Conservation (phyloP, 1,140 invertebrate species). For the Bombus terrestris region DNA sequence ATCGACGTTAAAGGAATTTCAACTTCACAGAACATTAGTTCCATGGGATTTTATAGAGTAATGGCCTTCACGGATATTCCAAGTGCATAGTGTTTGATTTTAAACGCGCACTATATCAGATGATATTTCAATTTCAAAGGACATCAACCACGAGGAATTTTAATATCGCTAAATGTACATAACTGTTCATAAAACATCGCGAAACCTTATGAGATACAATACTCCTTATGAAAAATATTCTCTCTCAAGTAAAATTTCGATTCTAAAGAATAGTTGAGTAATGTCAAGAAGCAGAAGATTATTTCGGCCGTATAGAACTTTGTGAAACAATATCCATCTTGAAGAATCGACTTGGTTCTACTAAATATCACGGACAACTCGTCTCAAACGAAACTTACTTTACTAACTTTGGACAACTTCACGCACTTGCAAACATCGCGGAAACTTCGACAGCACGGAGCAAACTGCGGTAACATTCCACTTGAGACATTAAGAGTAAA, state of each 20-base stretch:
- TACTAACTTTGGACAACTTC: neutral
- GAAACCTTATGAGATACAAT: too few species aligned
- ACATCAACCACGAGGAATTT: neutral
- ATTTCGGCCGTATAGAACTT: too few species aligned
- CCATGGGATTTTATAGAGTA: neutral
- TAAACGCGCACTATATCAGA: neutral
- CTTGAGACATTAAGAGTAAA: too few species aligned
- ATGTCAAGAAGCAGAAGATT: too few species aligned
- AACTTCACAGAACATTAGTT: conserved; percentile 8
- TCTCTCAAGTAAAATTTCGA: too few species aligned
- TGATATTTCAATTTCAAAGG: neutral
- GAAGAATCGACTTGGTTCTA: neutral
- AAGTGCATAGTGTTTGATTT: neutral
- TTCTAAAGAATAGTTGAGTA: too few species aligned
- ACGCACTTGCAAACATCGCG: too few species aligned
- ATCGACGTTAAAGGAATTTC: neutral
- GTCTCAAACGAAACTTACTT: neutral
- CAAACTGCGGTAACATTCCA: neutral
- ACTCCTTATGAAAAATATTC: too few species aligned
- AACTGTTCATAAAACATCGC: neutral
- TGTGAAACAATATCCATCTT: too few species aligned
- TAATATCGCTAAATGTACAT: neutral
- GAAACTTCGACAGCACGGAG: too few species aligned
- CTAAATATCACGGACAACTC: neutral
- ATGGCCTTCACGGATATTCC: neutral